Conservation (phyloP, 1,140 invertebrate species). For the Pristionchus pacificus region DNA sequence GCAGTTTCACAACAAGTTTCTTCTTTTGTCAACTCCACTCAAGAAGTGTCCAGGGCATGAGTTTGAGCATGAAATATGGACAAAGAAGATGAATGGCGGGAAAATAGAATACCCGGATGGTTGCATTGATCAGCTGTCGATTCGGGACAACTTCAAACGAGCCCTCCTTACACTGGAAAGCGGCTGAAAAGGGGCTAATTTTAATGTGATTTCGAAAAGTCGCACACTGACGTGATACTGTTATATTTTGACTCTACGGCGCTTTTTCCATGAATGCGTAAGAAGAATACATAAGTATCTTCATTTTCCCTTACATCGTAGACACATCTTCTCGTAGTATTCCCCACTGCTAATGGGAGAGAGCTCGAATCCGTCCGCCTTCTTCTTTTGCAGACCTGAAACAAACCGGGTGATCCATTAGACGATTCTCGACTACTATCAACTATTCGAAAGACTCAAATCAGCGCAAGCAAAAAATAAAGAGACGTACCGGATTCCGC, state of each 20-base stretch:
- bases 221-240: no score
- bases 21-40: no score
- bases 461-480: no score
- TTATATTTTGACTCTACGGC: no score
- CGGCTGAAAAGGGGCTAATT: constrained; percentile 27
- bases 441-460: background rate
- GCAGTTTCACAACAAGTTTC: no score
- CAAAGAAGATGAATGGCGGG: background rate
- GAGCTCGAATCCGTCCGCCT: constrained; percentile 33
- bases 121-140: constrained; percentile 36
- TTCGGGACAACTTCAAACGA: constrained; percentile 47
- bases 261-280: no score
- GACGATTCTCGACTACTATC: background rate
- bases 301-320: constrained; percentile 31
- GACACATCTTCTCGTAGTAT: constrained; percentile 49
- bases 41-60: background rate
- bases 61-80: background rate
- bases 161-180: constrained; percentile 39
- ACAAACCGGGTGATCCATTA: constrained; percentile 18
- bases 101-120: background rate
- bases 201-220: background rate
- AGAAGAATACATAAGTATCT: no score
- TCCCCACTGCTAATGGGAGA: constrained; percentile 50
- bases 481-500: constrained; percentile 42
- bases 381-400: constrained; percentile 15